Evolutionary conservation across 2,797 vertebrate species (phyloP).

Genomic region (Dendrocincla fuliginosa): DNA sequence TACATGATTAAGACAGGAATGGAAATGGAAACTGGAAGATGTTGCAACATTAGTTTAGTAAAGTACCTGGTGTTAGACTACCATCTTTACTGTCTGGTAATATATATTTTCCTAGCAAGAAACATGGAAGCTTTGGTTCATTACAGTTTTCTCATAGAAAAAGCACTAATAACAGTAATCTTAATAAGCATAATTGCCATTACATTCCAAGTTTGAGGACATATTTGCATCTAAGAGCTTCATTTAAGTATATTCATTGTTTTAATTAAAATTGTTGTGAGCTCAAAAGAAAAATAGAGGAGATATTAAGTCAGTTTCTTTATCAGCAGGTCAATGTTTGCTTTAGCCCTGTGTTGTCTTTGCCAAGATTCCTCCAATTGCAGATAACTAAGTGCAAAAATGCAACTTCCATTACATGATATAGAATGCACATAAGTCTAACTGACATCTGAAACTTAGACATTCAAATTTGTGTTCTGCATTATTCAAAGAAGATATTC

Average conservation of each 20-base stretch:
- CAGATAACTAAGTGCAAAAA: neutral
- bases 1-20: neutral
- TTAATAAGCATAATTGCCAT: neutral
- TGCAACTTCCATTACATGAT: neutral
- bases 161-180: neutral
- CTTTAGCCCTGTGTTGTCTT: neutral
- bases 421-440: neutral
- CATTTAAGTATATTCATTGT: neutral
- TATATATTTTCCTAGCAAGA: neutral
- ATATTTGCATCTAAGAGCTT: neutral
- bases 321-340: neutral
- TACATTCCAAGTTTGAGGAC: neutral
- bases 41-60: neutral
- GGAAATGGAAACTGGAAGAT: neutral
- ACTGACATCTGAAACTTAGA: neutral
- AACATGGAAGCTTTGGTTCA: neutral
- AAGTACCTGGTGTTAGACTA: neutral
- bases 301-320: neutral
- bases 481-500: neutral
- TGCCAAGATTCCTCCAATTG: neutral
- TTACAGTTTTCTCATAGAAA: neutral
- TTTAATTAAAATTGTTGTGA: neutral
- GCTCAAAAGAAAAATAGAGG: neutral
- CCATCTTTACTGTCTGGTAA: neutral
- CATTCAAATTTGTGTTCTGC: neutral